Evolutionary conservation across 2,888 invertebrate genomes (phyloP), one percentile per base, ranked within the genome.

Genomic region (Ennomos quercinarius): DNA sequence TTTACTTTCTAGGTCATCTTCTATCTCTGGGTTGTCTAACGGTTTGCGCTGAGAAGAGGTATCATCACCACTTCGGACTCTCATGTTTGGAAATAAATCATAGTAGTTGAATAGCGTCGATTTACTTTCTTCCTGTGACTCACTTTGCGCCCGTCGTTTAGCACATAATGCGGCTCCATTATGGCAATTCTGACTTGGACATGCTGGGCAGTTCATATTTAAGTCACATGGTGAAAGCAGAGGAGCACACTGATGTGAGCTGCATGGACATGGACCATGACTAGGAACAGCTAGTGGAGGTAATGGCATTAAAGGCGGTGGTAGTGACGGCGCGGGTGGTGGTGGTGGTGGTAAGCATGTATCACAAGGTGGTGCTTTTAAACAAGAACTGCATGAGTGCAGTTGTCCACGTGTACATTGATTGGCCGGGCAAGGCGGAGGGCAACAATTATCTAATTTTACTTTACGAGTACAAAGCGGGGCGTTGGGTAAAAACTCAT

Each of bases 81-180:
- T 70, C 60, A 82, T 61, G 55, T 83, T 78, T 38, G 83, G 80
- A 10, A 78, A 63, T 51, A 82, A 62, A 57, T 86, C 83, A 55
- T 83, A 81, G 58, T 82, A 79, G 17, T 80, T 76, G 37, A 71
- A 69, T 40, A 68, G 69, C 41, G 61, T 66, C n/a, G 67, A 61
- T 60, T 74, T 74, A 61, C 62, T 74, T 48, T 55, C 1, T 13
- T 56, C 46, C 8, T 17, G 63, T 38, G 69, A 68, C 35, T 68
- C 69, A 5, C 50, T 58, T 64, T 73, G 46, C 49, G 63, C n/a
- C 61, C 63, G 56, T 68, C 71, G 42, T 45, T 62, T 62, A 17
- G 60, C 65, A 9, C 66, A 69, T 36, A 57, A 44, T 35, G 61
- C 46, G 11, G 50, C 45, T 11, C n/a, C n/a, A n/a, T n/a, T n/a